A percentile compares a stretch with the other conserved stretches of the same genome.
Evolutionary conservation across 2,888 invertebrate species (phyloP).

Genomic region (Coecobrya sp.): DNA sequence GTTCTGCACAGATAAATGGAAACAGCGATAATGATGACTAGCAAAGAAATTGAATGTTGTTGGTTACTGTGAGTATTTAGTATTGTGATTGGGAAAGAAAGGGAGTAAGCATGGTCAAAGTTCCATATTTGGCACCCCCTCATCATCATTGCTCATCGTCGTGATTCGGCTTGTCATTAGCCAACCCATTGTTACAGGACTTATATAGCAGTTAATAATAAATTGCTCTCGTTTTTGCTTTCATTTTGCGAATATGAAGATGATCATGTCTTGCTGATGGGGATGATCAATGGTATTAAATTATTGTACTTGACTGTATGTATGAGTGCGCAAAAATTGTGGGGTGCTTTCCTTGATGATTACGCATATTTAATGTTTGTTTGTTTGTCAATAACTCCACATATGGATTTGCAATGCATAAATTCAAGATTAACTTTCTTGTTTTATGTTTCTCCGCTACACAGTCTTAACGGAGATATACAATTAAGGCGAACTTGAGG

Average conservation of each 20-base stretch:
- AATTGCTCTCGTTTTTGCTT: slow-evolving; percentile 38
- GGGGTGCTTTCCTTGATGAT: background rate
- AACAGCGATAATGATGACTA: background rate
- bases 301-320: background rate
- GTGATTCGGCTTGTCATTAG: slow-evolving; percentile 26
- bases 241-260: slow-evolving; percentile 13
- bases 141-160: slow-evolving; percentile 18
- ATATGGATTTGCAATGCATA: slow-evolving; percentile 22
- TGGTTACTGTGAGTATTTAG: background rate
- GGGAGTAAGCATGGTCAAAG: background rate
- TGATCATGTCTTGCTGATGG: slow-evolving; percentile 29
- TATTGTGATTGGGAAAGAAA: slow-evolving; percentile 7
- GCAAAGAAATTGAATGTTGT: background rate
- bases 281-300: slow-evolving; percentile 1
- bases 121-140: slow-evolving; percentile 7
- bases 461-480: background rate
- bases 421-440: background rate
- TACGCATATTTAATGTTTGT: slow-evolving; percentile 5
- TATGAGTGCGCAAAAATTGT: background rate
- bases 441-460: background rate
- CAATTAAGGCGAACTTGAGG: background rate
- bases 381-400: slow-evolving; percentile 23
- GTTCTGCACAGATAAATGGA: background rate
- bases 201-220: slow-evolving; percentile 20
- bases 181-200: slow-evolving; percentile 8